Evolutionary conservation across 2,797 vertebrate species (phyloP).

Genomic region (Girardinus metallicus): DNA sequence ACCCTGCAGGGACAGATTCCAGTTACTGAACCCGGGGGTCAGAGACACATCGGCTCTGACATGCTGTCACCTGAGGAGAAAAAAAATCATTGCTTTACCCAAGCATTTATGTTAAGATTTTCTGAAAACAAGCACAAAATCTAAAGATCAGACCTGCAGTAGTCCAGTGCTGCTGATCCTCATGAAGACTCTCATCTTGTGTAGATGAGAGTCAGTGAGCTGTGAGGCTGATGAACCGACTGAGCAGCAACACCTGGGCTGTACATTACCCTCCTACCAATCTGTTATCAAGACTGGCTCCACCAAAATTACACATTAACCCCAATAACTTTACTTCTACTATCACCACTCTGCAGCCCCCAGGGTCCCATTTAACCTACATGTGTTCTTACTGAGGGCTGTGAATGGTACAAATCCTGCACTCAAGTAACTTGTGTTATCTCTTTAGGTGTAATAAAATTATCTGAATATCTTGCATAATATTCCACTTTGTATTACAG

Average conservation of each 20-base stretch:
- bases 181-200: constrained; percentile 13
- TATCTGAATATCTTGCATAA: neutral
- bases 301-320: constrained; percentile 80
- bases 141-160: constrained; percentile 48
- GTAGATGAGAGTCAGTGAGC: constrained; percentile 10
- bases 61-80: constrained; percentile 16
- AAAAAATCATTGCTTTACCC: neutral
- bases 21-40: constrained; percentile 80
- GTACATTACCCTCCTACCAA: constrained; percentile 62
- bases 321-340: constrained; percentile 27
- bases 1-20: constrained; percentile 82
- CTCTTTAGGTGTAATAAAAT: neutral
- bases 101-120: neutral
- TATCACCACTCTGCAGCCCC: constrained; percentile 26
- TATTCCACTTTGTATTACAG: constrained; percentile 3
- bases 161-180: constrained; percentile 16
- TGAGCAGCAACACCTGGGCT: constrained; percentile 55
- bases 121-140: neutral
- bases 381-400: neutral
- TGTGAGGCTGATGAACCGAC: constrained; percentile 31
- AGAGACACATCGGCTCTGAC: constrained; percentile 33
- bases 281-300: constrained; percentile 51
- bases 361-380: constrained; percentile 9
- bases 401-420: neutral
- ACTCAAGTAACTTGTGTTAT: neutral